These are phyloP conservation scores for Pogonocichla stellata DNA, from an alignment of 2,113 vertebrate genomes.

Conservation along the genomic window DNA sequence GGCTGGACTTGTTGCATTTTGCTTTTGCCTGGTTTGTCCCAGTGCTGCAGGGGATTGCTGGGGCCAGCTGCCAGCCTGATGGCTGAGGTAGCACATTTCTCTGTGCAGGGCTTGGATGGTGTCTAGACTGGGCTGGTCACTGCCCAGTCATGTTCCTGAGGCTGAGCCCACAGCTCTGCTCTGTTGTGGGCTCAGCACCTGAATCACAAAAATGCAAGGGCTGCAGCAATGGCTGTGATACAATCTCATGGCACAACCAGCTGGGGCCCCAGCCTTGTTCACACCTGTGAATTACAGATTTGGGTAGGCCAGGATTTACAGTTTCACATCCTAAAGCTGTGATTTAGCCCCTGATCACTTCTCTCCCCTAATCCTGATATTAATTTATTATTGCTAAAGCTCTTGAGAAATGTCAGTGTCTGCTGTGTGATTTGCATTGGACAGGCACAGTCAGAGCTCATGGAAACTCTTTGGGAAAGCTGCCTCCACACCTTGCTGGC, in stretches of 20 bases:
- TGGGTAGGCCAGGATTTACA: background rate
- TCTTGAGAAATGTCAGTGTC: background rate
- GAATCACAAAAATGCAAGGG: slow-evolving; percentile 6
- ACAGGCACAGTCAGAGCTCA: background rate
- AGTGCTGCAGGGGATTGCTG: background rate
- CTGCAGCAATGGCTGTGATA: background rate
- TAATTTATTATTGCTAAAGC: background rate
- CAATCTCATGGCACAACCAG: background rate
- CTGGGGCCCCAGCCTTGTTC: background rate
- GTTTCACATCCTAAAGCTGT: background rate
- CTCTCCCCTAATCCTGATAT: background rate
- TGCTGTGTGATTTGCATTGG: background rate
- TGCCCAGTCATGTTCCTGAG: background rate
- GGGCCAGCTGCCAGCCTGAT: background rate
- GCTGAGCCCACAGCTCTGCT: background rate
- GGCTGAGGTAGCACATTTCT: slow-evolving; percentile 18
- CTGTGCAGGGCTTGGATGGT: background rate
- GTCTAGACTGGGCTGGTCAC: slow-evolving; percentile 35
- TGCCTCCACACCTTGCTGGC: background rate
- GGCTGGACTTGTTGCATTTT: background rate
- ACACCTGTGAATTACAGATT: background rate
- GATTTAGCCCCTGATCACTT: background rate
- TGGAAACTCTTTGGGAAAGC: background rate
- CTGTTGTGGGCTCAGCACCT: background rate
- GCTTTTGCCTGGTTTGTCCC: background rate